Evolutionary conservation across 2,888 invertebrate species (phyloP).

Genomic region (Cantharis lateralis): DNA sequence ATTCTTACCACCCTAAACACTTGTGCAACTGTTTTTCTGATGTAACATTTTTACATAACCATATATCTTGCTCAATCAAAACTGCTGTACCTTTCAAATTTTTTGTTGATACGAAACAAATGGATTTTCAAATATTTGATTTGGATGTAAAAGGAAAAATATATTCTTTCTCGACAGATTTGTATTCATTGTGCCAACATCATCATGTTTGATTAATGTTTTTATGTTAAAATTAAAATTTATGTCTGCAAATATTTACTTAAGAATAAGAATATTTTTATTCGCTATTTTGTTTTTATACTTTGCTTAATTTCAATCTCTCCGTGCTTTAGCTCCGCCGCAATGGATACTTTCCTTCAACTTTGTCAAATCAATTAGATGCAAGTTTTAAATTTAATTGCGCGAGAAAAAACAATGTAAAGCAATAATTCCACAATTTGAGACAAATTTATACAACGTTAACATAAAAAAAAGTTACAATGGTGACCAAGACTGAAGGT

Average conservation of each 20-base stretch:
- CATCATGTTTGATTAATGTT: background rate
- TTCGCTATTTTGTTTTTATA: background rate
- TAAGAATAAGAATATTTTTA: background rate
- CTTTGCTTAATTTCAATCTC: background rate
- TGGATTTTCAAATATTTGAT: background rate
- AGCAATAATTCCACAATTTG: no score
- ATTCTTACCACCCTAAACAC: slow-evolving; percentile 36
- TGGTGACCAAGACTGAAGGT: no score
- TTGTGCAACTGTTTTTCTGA: slow-evolving; percentile 15
- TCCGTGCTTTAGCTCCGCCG: background rate
- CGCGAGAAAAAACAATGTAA: no score
- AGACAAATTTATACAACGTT: no score
- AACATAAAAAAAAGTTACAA: no score
- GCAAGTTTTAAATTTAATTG: no score
- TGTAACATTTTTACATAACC: background rate
- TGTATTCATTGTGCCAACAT: background rate
- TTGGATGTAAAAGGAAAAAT: background rate
- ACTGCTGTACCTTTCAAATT: background rate
- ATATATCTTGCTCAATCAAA: background rate
- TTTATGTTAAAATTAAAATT: background rate
- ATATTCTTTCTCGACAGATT: background rate
- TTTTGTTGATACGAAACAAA: background rate
- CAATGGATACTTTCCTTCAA: background rate
- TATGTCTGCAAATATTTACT: background rate
- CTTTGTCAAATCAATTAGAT: no score